These are phyloP conservation scores for Trypoxylus dichotomus DNA, from an alignment of 1,140 invertebrate species.

Conservation along the genomic window DNA sequence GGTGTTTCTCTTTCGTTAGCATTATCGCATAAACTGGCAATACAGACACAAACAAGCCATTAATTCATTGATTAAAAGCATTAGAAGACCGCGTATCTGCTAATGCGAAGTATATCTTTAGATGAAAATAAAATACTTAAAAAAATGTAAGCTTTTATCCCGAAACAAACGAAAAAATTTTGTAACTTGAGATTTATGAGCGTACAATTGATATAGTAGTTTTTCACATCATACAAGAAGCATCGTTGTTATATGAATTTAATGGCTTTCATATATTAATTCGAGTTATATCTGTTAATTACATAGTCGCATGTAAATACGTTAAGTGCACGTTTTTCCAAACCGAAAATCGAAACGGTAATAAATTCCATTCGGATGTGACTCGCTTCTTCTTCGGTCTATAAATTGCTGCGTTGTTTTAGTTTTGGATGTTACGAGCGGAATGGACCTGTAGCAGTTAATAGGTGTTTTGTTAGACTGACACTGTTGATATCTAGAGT, in stretches of 20 bases:
- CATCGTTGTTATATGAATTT: background rate
- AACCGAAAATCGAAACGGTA: background rate
- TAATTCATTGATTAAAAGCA: constrained; percentile 1
- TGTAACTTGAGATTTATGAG: constrained; percentile 16
- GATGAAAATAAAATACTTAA: background rate
- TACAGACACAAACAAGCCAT: background rate
- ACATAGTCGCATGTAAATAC: background rate
- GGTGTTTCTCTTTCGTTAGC: background rate
- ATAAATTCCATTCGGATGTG: background rate
- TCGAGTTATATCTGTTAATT: constrained; percentile 10
- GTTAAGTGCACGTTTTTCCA: constrained; percentile 11
- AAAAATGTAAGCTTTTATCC: background rate
- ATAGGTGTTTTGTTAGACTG: background rate
- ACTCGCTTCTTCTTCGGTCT: background rate
- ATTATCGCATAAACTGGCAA: constrained; percentile 1
- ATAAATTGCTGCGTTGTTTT: constrained; percentile 4
- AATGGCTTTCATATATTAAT: constrained; percentile 24
- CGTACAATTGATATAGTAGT: constrained; percentile 3
- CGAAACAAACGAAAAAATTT: background rate
- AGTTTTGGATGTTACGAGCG: background rate
- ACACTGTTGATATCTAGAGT: background rate
- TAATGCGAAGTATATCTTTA: constrained; percentile 13
- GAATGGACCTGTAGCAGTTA: background rate
- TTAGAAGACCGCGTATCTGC: background rate
- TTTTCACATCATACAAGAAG: constrained; percentile 3